phyloP scores from a whole-genome alignment of 2,888 invertebrate species.

The Latrodectus hesperus region DNA sequence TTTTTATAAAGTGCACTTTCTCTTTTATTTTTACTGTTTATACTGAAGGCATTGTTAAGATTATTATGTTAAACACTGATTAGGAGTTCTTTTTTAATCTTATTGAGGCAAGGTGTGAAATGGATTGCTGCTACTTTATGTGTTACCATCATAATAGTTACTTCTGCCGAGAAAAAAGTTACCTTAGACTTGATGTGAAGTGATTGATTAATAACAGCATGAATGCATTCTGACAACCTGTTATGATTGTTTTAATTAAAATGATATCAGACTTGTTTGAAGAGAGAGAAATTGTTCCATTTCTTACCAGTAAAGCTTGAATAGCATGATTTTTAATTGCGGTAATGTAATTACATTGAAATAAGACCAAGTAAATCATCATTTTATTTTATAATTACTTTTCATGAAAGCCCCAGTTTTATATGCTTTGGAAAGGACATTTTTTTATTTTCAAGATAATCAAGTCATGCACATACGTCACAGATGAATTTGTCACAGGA shows the following conservation, averaged over 20 bases:
- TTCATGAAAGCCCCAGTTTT: no score
- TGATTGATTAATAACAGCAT: slow-evolving; percentile 4
- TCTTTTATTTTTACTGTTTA: slow-evolving; percentile 10
- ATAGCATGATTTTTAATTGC: no score
- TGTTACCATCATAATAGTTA: not conserved
- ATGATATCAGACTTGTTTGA: not conserved
- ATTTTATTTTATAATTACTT: no score
- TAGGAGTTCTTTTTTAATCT: slow-evolving; percentile 24
- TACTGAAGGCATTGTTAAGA: slow-evolving; percentile 38
- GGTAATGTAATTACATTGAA: no score
- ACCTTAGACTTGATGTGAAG: not conserved
- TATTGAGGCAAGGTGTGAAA: slow-evolving; percentile 49
- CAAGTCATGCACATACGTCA: no score
- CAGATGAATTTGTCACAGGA: no score
- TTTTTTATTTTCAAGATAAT: no score
- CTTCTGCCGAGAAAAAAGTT: not conserved
- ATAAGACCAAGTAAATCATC: no score
- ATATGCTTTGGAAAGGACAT: no score
- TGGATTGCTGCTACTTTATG: slow-evolving; percentile 44
- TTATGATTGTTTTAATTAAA: not conserved
- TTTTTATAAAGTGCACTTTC: slow-evolving; percentile 16
- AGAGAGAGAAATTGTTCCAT: not conserved
- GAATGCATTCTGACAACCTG: not conserved
- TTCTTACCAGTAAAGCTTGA: not conserved
- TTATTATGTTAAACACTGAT: slow-evolving; percentile 43